Base-by-base conservation (phyloP, 2,888 invertebrate genomes). In the Phorcus lineatus region DNA sequence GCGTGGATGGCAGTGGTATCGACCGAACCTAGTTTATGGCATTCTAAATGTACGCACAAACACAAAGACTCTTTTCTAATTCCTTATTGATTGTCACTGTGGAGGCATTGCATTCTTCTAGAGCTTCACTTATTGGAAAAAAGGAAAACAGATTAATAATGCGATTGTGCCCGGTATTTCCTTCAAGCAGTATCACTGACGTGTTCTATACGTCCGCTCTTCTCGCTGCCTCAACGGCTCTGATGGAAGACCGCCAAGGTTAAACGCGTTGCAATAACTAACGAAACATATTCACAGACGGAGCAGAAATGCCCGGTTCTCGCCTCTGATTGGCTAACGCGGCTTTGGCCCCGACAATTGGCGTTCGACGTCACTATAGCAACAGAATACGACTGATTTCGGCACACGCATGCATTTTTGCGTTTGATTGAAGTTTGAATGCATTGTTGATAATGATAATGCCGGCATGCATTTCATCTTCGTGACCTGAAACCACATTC, bases 31-130 rank as follows among this genome's bases (percentile, higher is more conserved):
- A 70, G 70, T 70, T 70, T 70, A 70, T 70, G 70, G 40, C 70
- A 70, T 70, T 70, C 70, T 70, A 70, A 40, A 70, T 70, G 70
- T 70, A 70, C 36, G 70, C 70, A 70, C 70, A 70, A 70, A 70
- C 70, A 70, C 70, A 70, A 70, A 70, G 36, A 31, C 70, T 70
- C 70, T 31, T 36, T 70, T 36, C 70, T 70, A 70, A 70, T 70
- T 70, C 70, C 70, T 40, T 70, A 70, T 70, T 70, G 70, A 70
- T 70, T 70, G 70, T 36, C 70, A 40, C 13, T 70, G 70, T 70
- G 36, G 70, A 36, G 36, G 40, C 70, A 36, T n/a, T 70, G 36
- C 70, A 70, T 70, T 40, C 31, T 70, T 70, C 70, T 31, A 19
- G 28, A 24, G 70, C 36, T 47, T 70, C 70, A 19, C 70, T n/a